These are phyloP conservation scores for Pemphigus obesinymphae DNA, from an alignment of 1,140 invertebrate species.

Conservation along the genomic window DNA sequence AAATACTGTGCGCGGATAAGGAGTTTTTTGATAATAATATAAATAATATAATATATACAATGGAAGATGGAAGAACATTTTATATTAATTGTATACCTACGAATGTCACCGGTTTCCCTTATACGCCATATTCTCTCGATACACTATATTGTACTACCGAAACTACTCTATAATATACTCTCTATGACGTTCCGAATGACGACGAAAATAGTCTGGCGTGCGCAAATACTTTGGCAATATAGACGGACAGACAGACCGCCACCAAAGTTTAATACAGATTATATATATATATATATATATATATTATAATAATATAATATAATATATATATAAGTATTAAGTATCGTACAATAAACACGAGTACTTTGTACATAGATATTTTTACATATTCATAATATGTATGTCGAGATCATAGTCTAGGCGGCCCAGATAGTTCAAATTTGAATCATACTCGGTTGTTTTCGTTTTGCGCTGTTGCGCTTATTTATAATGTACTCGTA, in stretches of 20 bases:
- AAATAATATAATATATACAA: not conserved
- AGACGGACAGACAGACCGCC: conserved; percentile 21
- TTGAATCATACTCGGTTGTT: not conserved
- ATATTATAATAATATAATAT: not conserved
- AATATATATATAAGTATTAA: not conserved
- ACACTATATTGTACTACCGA: not conserved
- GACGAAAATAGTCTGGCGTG: conserved; percentile 39
- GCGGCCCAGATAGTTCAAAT: not conserved
- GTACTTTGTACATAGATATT: not conserved
- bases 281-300: not conserved
- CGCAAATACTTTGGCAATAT: conserved; percentile 41
- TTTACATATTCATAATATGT: not conserved
- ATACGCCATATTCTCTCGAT: not conserved
- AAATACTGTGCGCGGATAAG: too few relatives aligned
- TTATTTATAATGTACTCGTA: too few relatives aligned
- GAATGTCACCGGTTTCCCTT: not conserved
- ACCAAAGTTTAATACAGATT: conserved; percentile 26
- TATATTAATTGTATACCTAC: too few relatives aligned
- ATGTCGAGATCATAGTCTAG: not conserved
- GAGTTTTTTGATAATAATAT: too few relatives aligned
- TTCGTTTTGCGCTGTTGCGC: conserved; percentile 45
- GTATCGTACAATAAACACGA: too few relatives aligned
- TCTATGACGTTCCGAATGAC: conserved; percentile 38
- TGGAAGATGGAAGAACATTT: too few relatives aligned
- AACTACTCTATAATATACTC: not conserved